phyloP scores from a whole-genome alignment of 1,140 invertebrate genomes.

The Lepidurus apus region DNA sequence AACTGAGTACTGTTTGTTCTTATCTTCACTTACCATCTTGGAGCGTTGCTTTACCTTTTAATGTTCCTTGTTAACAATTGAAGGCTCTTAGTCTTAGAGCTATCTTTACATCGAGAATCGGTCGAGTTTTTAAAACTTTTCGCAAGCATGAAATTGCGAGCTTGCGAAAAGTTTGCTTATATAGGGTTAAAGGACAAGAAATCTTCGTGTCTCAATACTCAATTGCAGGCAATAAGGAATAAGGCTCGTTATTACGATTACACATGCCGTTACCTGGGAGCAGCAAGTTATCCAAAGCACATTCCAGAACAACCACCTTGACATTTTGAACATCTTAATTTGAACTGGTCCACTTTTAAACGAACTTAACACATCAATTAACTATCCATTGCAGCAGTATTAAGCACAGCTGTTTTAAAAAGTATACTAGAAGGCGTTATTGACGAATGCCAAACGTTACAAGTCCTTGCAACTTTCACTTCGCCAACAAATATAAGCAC shows the following conservation, averaged over 20 bases:
- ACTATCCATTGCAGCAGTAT: background rate
- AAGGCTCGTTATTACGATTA: too few species aligned
- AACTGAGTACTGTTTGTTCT: slow-evolving; percentile 9
- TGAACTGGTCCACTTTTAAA: background rate
- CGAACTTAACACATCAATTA: background rate
- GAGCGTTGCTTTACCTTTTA: background rate
- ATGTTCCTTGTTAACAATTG: too few species aligned
- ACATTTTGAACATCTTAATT: background rate
- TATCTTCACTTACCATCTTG: background rate
- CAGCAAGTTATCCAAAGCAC: slow-evolving; percentile 4
- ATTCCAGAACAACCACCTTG: background rate
- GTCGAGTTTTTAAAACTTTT: too few species aligned
- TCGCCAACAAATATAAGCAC: background rate
- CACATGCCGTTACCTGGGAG: background rate
- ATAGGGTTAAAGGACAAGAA: too few species aligned
- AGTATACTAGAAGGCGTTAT: background rate
- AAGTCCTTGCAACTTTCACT: background rate
- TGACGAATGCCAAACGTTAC: background rate
- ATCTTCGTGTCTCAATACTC: too few species aligned
- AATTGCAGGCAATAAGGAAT: too few species aligned
- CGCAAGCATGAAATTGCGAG: too few species aligned
- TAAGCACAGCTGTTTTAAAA: slow-evolving; percentile 3
- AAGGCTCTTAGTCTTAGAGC: too few species aligned
- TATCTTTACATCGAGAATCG: too few species aligned
- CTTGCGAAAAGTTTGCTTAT: too few species aligned